These are phyloP conservation scores for Anodontia alba DNA, from an alignment of 2,888 invertebrate genomes.

Conservation along the genomic window DNA sequence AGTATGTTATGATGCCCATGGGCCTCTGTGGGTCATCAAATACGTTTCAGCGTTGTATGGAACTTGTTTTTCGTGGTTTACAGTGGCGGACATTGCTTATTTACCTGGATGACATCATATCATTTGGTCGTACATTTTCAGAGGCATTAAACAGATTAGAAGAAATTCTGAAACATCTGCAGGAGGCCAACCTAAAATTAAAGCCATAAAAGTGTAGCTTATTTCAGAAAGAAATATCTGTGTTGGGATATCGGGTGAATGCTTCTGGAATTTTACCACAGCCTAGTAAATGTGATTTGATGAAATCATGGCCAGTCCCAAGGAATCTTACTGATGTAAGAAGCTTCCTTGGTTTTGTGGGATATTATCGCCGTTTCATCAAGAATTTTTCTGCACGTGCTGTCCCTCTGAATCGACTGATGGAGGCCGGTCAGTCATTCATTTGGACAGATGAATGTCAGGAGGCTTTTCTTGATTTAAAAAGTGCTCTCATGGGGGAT, in stretches of 20 bases:
- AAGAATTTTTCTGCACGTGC: slow-evolving; percentile 28
- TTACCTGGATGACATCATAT: background rate
- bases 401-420: slow-evolving; percentile 30
- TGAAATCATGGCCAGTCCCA: slow-evolving; percentile 33
- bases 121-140: slow-evolving; percentile 2
- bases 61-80: slow-evolving; percentile 45
- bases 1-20: slow-evolving; percentile 60
- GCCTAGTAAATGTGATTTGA: slow-evolving; percentile 19
- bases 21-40: slow-evolving; percentile 59
- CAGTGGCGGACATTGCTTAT: slow-evolving; percentile 35
- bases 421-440: slow-evolving; percentile 28
- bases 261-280: slow-evolving; percentile 34
- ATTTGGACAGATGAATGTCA: slow-evolving; percentile 48
- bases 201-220: slow-evolving; percentile 25
- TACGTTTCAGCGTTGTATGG: slow-evolving; percentile 63
- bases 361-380: slow-evolving; percentile 48
- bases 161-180: slow-evolving; percentile 38
- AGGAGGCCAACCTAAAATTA: slow-evolving; percentile 30
- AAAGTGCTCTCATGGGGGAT: slow-evolving; percentile 28
- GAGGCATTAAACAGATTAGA: slow-evolving; percentile 35
- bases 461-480: slow-evolving; percentile 43
- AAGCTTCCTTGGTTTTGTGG: slow-evolving; percentile 30
- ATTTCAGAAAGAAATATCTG: slow-evolving; percentile 16
- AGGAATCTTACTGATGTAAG: slow-evolving; percentile 22
- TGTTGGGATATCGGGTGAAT: slow-evolving; percentile 40